Conservation (phyloP, 2,888 invertebrate genomes). For the Brachyptera risi region DNA sequence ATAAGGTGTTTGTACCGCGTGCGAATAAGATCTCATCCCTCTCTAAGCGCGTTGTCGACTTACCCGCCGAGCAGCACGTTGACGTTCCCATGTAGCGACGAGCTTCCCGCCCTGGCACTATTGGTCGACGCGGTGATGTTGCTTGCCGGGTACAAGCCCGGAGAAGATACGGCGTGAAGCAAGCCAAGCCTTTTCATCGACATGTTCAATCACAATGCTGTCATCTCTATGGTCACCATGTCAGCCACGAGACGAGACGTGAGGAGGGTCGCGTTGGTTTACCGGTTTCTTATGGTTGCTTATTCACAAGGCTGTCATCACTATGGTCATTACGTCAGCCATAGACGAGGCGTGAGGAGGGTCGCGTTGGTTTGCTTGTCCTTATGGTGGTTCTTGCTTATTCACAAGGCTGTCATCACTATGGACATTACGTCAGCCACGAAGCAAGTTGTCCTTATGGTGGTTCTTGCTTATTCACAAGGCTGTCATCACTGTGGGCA, state of each 20-base stretch:
- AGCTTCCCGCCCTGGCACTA: conserved; percentile 20
- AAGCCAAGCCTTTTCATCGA: conserved; percentile 62
- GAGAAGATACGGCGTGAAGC: conserved; percentile 41
- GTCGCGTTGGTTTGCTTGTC: neutral
- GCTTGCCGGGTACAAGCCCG: conserved; percentile 14
- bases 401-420: too few relatives aligned
- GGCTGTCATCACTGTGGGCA: too few relatives aligned
- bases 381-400: too few relatives aligned
- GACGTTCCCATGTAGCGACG: conserved; percentile 55
- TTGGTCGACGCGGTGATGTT: conserved; percentile 25
- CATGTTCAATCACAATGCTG: conserved; percentile 46
- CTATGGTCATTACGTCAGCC: too few relatives aligned
- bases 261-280: neutral
- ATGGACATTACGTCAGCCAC: too few relatives aligned
- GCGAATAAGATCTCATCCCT: too few relatives aligned
- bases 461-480: too few relatives aligned
- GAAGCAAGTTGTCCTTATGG: too few relatives aligned
- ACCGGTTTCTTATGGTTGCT: too few relatives aligned
- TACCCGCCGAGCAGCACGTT: conserved; percentile 77
- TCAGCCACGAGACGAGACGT: neutral
- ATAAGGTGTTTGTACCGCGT: too few relatives aligned
- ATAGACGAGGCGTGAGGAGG: too few relatives aligned
- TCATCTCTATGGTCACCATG: neutral
- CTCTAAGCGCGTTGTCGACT: conserved; percentile 41
- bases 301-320: too few relatives aligned